These are phyloP conservation scores for Cochlearius cochlearius DNA, from an alignment of 2,113 vertebrate genomes.

Conservation along the genomic window DNA sequence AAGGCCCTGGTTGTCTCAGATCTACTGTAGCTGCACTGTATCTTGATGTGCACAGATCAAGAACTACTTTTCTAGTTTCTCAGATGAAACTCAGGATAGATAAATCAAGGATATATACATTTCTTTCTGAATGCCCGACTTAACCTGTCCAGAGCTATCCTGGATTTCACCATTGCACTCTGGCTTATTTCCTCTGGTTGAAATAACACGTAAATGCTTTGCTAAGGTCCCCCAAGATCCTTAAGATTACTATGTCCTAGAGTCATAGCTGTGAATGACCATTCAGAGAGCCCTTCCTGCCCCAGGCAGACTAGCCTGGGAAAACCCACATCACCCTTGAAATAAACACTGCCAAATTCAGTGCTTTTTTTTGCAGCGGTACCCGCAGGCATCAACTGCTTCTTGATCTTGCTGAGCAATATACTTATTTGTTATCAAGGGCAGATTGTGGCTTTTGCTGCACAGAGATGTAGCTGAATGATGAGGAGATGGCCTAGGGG, in stretches of 20 bases:
- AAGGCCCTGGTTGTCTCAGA: neutral
- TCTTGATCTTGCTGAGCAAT: slow-evolving; percentile 45
- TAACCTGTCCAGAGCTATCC: neutral
- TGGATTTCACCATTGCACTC: neutral
- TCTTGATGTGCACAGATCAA: neutral
- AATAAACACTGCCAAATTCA: neutral
- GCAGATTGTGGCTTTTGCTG: slow-evolving; percentile 21
- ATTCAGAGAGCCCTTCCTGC: neutral
- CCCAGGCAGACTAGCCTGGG: neutral
- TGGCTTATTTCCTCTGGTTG: neutral
- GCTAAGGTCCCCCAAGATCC: neutral
- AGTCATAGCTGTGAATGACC: neutral
- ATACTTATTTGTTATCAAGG: slow-evolving; percentile 44
- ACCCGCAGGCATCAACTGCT: neutral
- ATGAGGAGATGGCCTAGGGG: slow-evolving; percentile 23
- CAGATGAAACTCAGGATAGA: neutral
- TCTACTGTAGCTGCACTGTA: neutral
- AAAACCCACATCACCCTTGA: neutral
- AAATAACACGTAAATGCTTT: neutral
- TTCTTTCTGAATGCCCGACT: neutral
- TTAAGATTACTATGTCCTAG: neutral
- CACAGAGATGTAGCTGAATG: slow-evolving; percentile 7
- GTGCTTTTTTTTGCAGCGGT: neutral
- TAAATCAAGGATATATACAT: neutral
- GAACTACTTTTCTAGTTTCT: neutral